Conservation (phyloP, 2,113 vertebrate genomes). For the Piaya cayana region DNA sequence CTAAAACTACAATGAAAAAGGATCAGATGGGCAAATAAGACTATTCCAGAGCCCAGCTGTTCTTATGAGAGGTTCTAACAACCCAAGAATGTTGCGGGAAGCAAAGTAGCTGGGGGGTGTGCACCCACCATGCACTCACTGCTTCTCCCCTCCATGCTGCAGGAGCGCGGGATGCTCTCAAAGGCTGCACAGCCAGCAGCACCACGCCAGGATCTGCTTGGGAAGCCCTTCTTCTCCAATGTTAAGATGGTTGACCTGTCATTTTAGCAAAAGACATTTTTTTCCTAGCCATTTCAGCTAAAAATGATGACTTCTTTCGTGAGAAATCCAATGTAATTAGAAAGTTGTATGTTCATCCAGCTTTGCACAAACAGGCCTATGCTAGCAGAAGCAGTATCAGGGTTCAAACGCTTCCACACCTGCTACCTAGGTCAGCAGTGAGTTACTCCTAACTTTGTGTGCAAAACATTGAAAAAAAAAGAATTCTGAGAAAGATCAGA, state of each 20-base stretch:
- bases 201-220: background rate
- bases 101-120: background rate
- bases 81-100: background rate
- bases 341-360: background rate
- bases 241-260: background rate
- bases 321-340: background rate
- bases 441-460: background rate
- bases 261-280: background rate
- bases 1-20: background rate
- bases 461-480: background rate
- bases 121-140: background rate
- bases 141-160: fast-evolving
- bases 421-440: background rate
- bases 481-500: slow-evolving; percentile 1
- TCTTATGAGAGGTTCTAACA: background rate
- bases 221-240: background rate
- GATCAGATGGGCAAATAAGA: background rate
- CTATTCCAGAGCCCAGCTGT: background rate
- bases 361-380: background rate
- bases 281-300: background rate
- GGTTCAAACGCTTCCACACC: background rate
- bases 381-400: background rate
- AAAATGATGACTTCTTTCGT: background rate
- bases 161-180: background rate
- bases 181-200: background rate